A percentile compares a stretch with the other conserved stretches of the same genome.
These are phyloP conservation scores for Rhadina sibilatrix DNA, from an alignment of 2,113 vertebrate genomes.

Conservation along the genomic window DNA sequence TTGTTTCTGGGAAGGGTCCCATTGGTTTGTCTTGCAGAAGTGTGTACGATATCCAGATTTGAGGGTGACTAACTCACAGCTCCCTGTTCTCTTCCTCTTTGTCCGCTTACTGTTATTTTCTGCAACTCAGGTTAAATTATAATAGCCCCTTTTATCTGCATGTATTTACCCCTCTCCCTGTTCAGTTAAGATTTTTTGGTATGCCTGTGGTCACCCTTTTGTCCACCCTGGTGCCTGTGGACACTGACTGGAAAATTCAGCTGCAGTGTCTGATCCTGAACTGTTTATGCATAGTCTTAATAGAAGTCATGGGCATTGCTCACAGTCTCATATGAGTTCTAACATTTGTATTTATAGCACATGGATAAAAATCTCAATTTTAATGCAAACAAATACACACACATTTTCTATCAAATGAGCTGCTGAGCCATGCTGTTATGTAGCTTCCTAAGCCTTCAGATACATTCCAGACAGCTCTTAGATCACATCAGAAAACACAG, in stretches of 20 bases:
- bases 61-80: neutral
- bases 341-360: neutral
- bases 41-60: neutral
- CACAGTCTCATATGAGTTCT: neutral
- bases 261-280: neutral
- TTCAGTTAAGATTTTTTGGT: neutral
- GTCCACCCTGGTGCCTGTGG: neutral
- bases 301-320: neutral
- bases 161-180: neutral
- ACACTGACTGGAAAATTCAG: neutral
- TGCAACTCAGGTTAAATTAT: neutral
- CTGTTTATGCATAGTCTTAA: neutral
- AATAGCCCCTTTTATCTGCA: neutral
- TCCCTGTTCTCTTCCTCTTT: neutral
- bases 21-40: rapidly evolving
- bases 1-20: neutral
- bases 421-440: neutral
- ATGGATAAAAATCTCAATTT: neutral
- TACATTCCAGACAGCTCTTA: neutral
- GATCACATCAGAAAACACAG: neutral
- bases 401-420: rapidly evolving
- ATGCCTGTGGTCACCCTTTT: neutral
- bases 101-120: neutral
- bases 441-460: neutral
- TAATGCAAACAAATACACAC: neutral